phyloP scores from a whole-genome alignment of 2,888 invertebrate species.

The Phortica okadai region DNA sequence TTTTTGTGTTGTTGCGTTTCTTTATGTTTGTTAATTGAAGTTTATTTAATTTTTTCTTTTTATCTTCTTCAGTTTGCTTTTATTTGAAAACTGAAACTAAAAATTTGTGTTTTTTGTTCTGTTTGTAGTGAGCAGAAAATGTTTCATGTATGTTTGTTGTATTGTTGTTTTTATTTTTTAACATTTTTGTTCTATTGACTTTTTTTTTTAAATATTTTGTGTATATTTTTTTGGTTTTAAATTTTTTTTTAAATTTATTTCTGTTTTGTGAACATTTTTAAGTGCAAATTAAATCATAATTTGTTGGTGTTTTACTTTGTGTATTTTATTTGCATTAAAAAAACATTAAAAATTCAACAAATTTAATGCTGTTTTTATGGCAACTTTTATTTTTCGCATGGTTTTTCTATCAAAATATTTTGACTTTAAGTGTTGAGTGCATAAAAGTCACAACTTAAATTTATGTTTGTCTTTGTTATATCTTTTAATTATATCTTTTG shows the following conservation, averaged over 20 bases:
- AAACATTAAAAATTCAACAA: background rate
- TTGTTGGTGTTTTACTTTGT: background rate
- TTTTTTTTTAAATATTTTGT: background rate
- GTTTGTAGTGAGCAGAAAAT: conserved; percentile 42
- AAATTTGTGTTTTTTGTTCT: conserved; percentile 37
- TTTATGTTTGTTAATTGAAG: conserved; percentile 14
- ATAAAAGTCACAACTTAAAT: conserved; percentile 27
- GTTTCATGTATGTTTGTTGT: conserved; percentile 45
- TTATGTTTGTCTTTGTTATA: conserved; percentile 42
- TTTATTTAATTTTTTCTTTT: conserved; percentile 8
- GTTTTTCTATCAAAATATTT: background rate
- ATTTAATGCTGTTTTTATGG: too few relatives aligned
- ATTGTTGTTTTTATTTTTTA: background rate
- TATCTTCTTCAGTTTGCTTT: conserved; percentile 24
- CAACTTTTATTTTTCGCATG: background rate
- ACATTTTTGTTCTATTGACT: too few relatives aligned
- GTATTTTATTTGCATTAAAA: background rate
- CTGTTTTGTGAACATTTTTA: conserved; percentile 24
- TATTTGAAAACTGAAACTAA: background rate
- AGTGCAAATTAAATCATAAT: background rate
- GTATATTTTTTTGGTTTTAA: conserved; percentile 28
- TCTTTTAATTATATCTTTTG: too few relatives aligned
- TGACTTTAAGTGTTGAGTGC: background rate
- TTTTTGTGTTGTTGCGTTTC: conserved; percentile 37
- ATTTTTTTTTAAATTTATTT: conserved; percentile 11